A percentile compares a stretch with the other conserved stretches of the same genome.
phyloP scores from a whole-genome alignment of 2,797 vertebrate species.

The Pseudotriccus pelzelni region DNA sequence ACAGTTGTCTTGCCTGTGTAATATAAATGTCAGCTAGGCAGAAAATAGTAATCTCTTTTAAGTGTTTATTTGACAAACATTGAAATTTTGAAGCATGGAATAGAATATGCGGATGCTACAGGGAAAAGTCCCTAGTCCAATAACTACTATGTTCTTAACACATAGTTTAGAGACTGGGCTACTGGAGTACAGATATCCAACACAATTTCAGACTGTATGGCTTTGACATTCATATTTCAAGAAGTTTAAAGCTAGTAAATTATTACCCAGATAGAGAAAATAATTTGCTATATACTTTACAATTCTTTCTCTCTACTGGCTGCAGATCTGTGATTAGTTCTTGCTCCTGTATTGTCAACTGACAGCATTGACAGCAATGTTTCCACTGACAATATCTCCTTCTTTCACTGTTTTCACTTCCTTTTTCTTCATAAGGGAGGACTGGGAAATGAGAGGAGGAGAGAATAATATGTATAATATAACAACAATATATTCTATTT shows the following conservation, averaged over 20 bases:
- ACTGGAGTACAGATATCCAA: neutral
- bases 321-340: neutral
- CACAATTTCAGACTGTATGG: neutral
- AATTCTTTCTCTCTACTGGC: neutral
- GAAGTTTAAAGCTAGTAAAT: neutral
- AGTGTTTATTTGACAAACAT: neutral
- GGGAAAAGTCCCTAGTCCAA: neutral
- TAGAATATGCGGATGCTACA: neutral
- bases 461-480: neutral
- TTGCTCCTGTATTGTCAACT: neutral
- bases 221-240: neutral
- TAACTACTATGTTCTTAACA: neutral
- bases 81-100: neutral
- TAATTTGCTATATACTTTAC: neutral
- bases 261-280: neutral
- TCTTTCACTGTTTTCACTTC: neutral
- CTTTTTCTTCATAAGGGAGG: neutral
- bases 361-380: neutral
- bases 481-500: neutral
- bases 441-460: neutral
- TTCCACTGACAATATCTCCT: neutral
- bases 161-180: neutral
- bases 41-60: neutral
- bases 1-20: neutral
- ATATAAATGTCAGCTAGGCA: neutral